Evolutionary conservation across 53 echinoderm and acorn worm species (phyloP), one percentile per base, ranked within the genome.

Genomic region (Henricia sp.): DNA sequence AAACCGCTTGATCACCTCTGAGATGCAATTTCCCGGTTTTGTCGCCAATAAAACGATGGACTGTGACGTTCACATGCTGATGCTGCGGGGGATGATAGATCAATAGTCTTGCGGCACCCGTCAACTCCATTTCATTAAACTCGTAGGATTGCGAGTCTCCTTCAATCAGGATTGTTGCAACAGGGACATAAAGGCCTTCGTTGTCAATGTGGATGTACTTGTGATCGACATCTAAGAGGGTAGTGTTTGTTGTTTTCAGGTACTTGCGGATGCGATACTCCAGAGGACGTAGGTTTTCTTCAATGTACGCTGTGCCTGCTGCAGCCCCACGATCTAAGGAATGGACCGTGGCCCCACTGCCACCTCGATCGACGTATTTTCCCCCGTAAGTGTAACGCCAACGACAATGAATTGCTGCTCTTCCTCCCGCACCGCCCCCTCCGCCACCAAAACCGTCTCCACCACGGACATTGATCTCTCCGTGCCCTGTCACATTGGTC

Each of bases 401-500:
- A 50, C 95, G 88, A 70, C 95, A 95, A 82, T 92, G 95, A 27
- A 95, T 76, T 66, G 92, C 95, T 65, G 92, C 88, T 68, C 95
- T 84, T 46, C 95, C 95, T 32, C 95, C 95, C 9, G 95, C 72
- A 6, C 95, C 95, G 17, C 95, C 95, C 59, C 95, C 87, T 42
- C 92, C 95, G 55, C 57, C 55, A 25, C 90, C 88, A 56, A 74
- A 43, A n/a, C 92, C 95, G 71, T 88, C 64, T 13, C 92, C 95
- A 70, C 95, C 95, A 42, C 85, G 88, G 37, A 95, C 95, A 77
- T 92, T 90, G 26, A 95, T 90, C 39, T 90, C 92, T 51, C 95
- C 95, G 88, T 95, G 95, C 40, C 95, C 95, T 33, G 95, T 95
- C 75, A 95, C 88, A 55, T 95, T 95, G 42, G 95, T 95, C 4